These are phyloP conservation scores for Monopterus albus DNA, from an alignment of 2,113 vertebrate species.

Conservation along the genomic window DNA sequence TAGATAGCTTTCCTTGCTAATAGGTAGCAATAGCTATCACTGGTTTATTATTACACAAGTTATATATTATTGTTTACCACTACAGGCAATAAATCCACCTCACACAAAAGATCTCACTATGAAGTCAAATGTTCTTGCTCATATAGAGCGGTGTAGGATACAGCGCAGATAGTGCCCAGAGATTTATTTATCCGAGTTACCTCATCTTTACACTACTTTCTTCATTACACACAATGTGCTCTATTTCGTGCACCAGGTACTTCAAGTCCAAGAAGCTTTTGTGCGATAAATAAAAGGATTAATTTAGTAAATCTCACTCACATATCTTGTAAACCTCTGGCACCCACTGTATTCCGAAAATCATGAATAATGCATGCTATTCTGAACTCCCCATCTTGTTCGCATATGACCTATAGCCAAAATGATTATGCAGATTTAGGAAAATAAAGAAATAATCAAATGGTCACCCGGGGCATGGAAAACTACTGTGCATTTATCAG, in stretches of 20 bases:
- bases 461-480: slow-evolving; percentile 68
- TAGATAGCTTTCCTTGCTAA: slow-evolving; percentile 18
- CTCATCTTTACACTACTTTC: slow-evolving; percentile 68
- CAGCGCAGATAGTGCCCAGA: slow-evolving; percentile 15
- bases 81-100: slow-evolving; percentile 28
- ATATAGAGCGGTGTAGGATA: slow-evolving; percentile 10
- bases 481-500: slow-evolving; percentile 72
- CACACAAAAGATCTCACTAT: slow-evolving; percentile 7
- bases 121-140: slow-evolving; percentile 37
- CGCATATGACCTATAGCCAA: slow-evolving; percentile 80
- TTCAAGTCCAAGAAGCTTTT: slow-evolving; percentile 66
- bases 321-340: slow-evolving; percentile 79
- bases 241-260: slow-evolving; percentile 62
- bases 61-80: slow-evolving; percentile 24
- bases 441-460: slow-evolving; percentile 80
- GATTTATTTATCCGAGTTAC: slow-evolving; percentile 68
- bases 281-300: slow-evolving; percentile 75
- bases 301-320: slow-evolving; percentile 66
- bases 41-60: slow-evolving; percentile 25
- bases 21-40: slow-evolving; percentile 1
- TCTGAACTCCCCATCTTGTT: slow-evolving; percentile 63
- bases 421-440: slow-evolving; percentile 78
- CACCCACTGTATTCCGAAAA: slow-evolving; percentile 57
- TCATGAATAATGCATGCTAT: slow-evolving; percentile 79
- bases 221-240: slow-evolving; percentile 74